Percentiles rank a stretch among this genome's conserved stretches.
Conservation (phyloP, 2,113 vertebrate species). For the Coregonus clupeaformis region DNA sequence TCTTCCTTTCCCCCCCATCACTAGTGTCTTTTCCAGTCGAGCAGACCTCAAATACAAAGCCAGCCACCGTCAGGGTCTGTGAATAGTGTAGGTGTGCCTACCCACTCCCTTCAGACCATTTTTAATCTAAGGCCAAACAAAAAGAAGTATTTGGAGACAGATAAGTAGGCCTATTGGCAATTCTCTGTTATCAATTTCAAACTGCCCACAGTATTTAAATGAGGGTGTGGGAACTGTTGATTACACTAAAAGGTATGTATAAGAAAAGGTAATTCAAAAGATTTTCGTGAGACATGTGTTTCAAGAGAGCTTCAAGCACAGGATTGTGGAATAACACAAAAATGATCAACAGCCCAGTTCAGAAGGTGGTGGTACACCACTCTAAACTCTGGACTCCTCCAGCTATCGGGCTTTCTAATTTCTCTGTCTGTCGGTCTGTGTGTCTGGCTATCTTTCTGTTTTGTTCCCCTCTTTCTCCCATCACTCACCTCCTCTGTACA, state of each 20-base stretch:
- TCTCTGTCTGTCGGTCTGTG: neutral
- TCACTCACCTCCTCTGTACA: constrained; percentile 2
- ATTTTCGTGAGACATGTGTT: too few relatives aligned
- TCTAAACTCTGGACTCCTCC: neutral
- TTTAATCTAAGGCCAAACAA: too few relatives aligned
- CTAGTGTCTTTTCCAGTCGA: neutral
- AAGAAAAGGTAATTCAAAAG: too few relatives aligned
- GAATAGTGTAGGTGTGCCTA: neutral
- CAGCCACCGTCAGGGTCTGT: neutral
- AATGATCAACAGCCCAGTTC: neutral
- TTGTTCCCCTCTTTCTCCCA: neutral
- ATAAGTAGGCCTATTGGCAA: too few relatives aligned
- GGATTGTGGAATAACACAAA: neutral
- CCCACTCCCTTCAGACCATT: too few relatives aligned
- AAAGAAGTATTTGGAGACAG: too few relatives aligned
- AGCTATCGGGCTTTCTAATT: neutral
- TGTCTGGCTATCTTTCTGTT: neutral
- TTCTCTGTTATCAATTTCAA: too few relatives aligned
- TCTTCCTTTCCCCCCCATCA: neutral
- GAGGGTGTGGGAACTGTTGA: too few relatives aligned
- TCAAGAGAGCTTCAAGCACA: too few relatives aligned
- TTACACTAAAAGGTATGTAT: too few relatives aligned
- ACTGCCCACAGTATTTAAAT: too few relatives aligned
- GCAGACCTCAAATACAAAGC: neutral
- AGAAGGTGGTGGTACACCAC: neutral